These are phyloP conservation scores for Cottoperca gobio DNA, from an alignment of 2,797 vertebrate species.

Conservation along the genomic window DNA sequence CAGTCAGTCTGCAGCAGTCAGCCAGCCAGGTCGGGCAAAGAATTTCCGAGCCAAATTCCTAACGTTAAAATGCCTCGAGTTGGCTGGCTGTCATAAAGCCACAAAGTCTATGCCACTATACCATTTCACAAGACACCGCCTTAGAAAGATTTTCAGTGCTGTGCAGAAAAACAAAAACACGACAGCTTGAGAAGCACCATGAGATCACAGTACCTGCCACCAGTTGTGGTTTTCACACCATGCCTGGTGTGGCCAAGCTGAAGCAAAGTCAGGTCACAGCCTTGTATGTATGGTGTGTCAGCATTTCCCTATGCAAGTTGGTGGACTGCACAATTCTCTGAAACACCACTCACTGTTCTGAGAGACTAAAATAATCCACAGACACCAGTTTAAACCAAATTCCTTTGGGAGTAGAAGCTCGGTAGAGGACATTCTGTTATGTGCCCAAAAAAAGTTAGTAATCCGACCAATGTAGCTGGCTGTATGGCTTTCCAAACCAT, in stretches of 20 bases:
- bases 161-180: slow-evolving; percentile 9
- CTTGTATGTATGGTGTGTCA: slow-evolving; percentile 28
- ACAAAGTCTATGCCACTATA: background rate
- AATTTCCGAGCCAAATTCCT: slow-evolving; percentile 47
- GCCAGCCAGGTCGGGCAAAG: slow-evolving; percentile 47
- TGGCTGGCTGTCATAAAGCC: slow-evolving; percentile 13
- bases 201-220: slow-evolving; percentile 23
- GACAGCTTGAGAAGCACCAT: slow-evolving; percentile 2
- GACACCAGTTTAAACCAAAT: slow-evolving; percentile 24
- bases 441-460: slow-evolving; percentile 31
- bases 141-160: background rate
- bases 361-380: slow-evolving; percentile 32
- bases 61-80: slow-evolving; percentile 22
- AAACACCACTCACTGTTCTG: slow-evolving; percentile 4
- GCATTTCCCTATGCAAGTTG: slow-evolving; percentile 28
- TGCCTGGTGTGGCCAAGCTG: background rate
- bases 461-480: slow-evolving; percentile 14
- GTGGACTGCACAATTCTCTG: slow-evolving; percentile 14
- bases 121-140: background rate
- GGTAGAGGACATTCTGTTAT: slow-evolving; percentile 14
- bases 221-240: slow-evolving; percentile 26
- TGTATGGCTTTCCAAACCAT: slow-evolving; percentile 4
- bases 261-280: slow-evolving; percentile 37
- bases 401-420: slow-evolving; percentile 24
- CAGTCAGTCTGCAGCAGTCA: slow-evolving; percentile 33